Evolutionary conservation across 2,888 invertebrate species (phyloP), one percentile per base, ranked within the genome.

Genomic region (Phlogophora meticulosa): DNA sequence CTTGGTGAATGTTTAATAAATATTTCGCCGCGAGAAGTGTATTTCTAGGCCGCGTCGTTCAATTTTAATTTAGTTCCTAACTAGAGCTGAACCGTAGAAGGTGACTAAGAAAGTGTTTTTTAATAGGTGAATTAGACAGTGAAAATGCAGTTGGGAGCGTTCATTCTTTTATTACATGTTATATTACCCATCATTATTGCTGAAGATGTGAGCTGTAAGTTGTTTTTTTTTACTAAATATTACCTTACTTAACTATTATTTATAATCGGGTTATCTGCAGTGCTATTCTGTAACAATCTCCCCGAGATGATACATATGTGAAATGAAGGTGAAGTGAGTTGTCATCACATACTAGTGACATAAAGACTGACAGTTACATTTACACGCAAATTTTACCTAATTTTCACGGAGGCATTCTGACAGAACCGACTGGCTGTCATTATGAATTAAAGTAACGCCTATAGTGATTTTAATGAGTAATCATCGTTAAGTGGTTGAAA

Each of bases 151-250:
- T 71, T 88, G 46, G 78, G 78, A 63, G 81, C 79, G 10, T 45
- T 93, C 1, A 42, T 92, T 62, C 86, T 91, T 58, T 75, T 91
- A 24, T 55, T 89, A 2, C 91, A 88, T 75, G 63, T 90, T 34
- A 78, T 88, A 46, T 42, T 91, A 28, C 88, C 92, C 7, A 83
- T 86, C 0, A 81, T 87, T 42, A 85, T 84, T 53, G 91, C 93
- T 10, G 95, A 95, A 69, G 95, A 95, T 60, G 92, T 94, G 4
- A 95, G 94, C 82, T 95, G 95, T 95, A 81, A 95, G 95, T 94
- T 22, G 68, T 38, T 38, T 58, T 46, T 53, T 57, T 22, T 38
- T 52, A 4, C 22, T 24, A 24, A 4, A 46, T 32, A 17, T 48
- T 60, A 1, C 1, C 24, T 49, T 17, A n/a, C 10, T 5, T 1